These are phyloP conservation scores for Zapus hudsonius DNA, from an alignment of 2,113 vertebrate species.

Conservation along the genomic window DNA sequence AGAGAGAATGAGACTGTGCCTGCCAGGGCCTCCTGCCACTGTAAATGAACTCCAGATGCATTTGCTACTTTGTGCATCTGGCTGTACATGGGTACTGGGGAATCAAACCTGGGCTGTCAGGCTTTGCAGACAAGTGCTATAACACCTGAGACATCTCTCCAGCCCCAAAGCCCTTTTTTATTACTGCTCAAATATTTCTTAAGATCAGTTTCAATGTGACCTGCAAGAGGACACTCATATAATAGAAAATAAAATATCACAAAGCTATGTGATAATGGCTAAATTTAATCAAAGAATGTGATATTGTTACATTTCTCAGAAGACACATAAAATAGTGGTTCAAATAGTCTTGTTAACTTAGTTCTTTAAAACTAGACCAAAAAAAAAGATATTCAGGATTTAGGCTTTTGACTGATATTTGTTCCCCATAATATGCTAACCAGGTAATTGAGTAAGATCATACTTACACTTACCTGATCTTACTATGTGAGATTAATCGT, in stretches of 20 bases:
- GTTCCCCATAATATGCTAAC: neutral
- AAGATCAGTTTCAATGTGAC: neutral
- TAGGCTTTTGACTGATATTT: neutral
- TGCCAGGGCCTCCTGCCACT: too few species aligned
- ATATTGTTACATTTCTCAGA: neutral
- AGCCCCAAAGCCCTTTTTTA: too few species aligned
- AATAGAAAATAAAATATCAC: neutral
- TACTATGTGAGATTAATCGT: neutral
- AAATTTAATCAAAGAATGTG: neutral
- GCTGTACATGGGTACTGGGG: too few species aligned
- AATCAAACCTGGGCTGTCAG: too few species aligned
- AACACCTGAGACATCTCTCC: too few species aligned
- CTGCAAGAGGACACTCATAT: neutral
- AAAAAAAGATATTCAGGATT: neutral
- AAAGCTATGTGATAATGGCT: neutral
- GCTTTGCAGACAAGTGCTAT: too few species aligned
- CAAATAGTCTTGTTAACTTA: neutral
- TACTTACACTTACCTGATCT: neutral
- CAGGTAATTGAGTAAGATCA: neutral
- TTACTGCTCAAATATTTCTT: conserved; percentile 20
- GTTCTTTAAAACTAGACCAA: neutral
- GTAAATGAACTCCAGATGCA: too few species aligned
- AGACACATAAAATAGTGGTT: neutral
- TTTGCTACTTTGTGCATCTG: too few species aligned
- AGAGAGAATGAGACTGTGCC: too few species aligned